Percentiles rank a stretch among this genome's conserved stretches.
Conservation (phyloP, 2,797 vertebrate genomes). For the Lophura swinhoii region DNA sequence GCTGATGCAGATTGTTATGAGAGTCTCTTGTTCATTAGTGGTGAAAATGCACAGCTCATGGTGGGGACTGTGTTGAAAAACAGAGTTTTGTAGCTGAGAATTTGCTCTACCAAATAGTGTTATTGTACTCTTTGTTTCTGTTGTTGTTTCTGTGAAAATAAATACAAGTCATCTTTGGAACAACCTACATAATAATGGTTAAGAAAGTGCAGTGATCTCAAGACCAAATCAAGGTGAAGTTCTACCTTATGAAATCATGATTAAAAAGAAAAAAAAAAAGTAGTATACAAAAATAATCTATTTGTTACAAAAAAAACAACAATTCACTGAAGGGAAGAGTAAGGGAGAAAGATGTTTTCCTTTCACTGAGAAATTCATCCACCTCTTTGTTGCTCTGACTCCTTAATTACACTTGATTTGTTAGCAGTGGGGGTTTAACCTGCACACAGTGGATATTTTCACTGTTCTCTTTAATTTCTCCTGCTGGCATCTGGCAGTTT, state of each 20-base stretch:
- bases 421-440: conserved; percentile 39
- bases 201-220: background rate
- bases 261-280: background rate
- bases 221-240: background rate
- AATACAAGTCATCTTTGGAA: too few species aligned
- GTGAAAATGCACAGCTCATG: too few species aligned
- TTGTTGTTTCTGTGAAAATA: too few species aligned
- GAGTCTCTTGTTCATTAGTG: too few species aligned
- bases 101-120: too few species aligned
- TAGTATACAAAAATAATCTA: background rate
- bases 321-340: background rate
- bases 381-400: background rate
- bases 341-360: background rate
- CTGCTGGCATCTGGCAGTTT: conserved; percentile 23
- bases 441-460: background rate
- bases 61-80: too few species aligned
- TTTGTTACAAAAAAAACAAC: background rate
- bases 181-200: background rate
- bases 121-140: too few species aligned
- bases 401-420: conserved; percentile 50
- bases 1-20: too few species aligned
- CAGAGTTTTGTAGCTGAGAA: too few species aligned
- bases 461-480: conserved; percentile 20
- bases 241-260: background rate
- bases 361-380: background rate